phyloP scores from a whole-genome alignment of 2,797 vertebrate genomes.

The Mormyrops attenuatus region DNA sequence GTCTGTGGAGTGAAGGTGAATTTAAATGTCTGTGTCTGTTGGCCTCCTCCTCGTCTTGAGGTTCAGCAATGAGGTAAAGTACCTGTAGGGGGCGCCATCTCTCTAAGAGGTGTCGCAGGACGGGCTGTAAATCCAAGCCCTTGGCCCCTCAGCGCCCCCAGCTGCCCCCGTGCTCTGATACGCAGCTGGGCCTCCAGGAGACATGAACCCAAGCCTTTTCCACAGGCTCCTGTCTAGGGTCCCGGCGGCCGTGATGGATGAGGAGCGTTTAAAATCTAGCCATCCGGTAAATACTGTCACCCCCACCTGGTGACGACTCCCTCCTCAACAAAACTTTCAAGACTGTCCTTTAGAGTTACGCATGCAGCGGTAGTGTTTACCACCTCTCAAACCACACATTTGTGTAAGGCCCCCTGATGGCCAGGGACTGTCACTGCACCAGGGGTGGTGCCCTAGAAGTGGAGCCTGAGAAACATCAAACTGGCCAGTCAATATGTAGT shows the following conservation, averaged over 20 bases:
- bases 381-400: not conserved
- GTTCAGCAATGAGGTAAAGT: not conserved
- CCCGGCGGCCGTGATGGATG: slow-evolving; percentile 53
- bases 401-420: not conserved
- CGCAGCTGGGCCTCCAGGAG: slow-evolving; percentile 2
- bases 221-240: slow-evolving; percentile 35
- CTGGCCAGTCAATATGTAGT: not conserved
- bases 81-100: not conserved
- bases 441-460: not conserved
- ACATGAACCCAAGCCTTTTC: slow-evolving; percentile 47
- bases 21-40: slow-evolving; percentile 23
- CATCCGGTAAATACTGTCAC: slow-evolving; percentile 42
- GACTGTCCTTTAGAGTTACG: not conserved
- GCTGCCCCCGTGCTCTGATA: not conserved
- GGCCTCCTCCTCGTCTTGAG: slow-evolving; percentile 29
- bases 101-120: not conserved
- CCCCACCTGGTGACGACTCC: not conserved
- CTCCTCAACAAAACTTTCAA: not conserved
- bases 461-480: not conserved
- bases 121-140: not conserved
- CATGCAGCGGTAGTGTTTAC: not conserved
- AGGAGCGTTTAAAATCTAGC: slow-evolving; percentile 59
- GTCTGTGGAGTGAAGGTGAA: slow-evolving; percentile 29
- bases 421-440: not conserved
- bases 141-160: not conserved